Conservation (phyloP, 2,797 vertebrate genomes). For the Somateria mollissima region DNA sequence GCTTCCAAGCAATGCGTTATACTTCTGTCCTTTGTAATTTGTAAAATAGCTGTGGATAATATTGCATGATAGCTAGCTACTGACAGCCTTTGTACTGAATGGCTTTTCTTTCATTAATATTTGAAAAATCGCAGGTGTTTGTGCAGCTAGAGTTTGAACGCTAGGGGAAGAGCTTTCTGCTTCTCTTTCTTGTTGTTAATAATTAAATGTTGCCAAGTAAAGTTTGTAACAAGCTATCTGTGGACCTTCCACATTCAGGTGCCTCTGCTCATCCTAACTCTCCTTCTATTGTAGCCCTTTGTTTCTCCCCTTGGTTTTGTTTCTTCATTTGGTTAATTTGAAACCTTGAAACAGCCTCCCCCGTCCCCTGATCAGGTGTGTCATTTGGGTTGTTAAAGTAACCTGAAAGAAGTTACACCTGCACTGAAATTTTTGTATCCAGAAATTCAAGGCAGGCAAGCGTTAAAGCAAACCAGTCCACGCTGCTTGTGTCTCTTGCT, state of each 20-base stretch:
- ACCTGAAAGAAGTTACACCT: background rate
- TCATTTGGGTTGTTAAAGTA: background rate
- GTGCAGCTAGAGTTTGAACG: background rate
- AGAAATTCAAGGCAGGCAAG: background rate
- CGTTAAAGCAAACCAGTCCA: background rate
- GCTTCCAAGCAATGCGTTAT: background rate
- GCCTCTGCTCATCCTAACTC: background rate
- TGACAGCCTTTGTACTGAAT: background rate
- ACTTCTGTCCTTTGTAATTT: background rate
- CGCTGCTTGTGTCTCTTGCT: fast-evolving
- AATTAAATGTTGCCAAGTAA: constrained; percentile 5
- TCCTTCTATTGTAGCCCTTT: background rate
- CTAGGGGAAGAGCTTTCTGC: background rate
- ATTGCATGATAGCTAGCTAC: background rate
- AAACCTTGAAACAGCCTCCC: background rate
- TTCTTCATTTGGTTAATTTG: background rate
- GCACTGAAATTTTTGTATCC: background rate
- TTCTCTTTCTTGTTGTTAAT: constrained; percentile 13
- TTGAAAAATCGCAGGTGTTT: background rate
- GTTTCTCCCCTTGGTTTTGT: background rate
- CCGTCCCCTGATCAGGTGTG: background rate
- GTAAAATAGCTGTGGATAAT: background rate
- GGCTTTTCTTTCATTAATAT: constrained; percentile 24
- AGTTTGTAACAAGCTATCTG: background rate
- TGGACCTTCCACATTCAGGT: fast-evolving